Base-by-base conservation (phyloP, 2,888 invertebrate genomes). In the Synergus gifuensis region DNA sequence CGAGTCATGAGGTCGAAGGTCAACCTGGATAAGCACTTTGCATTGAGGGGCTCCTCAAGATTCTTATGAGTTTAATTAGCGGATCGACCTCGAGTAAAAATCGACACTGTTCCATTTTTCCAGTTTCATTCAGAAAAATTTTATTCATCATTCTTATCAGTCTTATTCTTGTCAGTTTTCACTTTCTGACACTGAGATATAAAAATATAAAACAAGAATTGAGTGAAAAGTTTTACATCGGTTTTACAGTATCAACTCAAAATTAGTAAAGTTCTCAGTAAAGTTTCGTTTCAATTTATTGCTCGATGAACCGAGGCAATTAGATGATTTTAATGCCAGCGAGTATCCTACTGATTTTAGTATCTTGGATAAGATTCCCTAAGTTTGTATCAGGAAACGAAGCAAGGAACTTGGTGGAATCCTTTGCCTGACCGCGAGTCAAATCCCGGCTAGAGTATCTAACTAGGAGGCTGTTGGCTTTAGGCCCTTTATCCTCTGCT, bases 351-450 rank as follows among this genome's bases (percentile, higher is more conserved):
- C 18, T 58, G n/a, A 58, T 9, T 58, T 58, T 18, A 58, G n/a
- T 18, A 58, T 58, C 58, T 62, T 62, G 4, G 14, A 22, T 14
- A 28, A 36, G 49, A 36, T 36, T n/a, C 14, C 40, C 4, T 5
- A 8, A n/a, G 54, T 54, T 58, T 11, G 28, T 62, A 28, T 62
- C 12, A 54, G 11, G 54, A 73, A 73, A 49, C n/a, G n/a, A 73
- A 73, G 7, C 73, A 42, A 66, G 80, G 81, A 82, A 82, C 81
- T 84, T 84, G 82, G 82, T 67, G 76, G 80, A 83, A 88, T 85
- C 88, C 89, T 88, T 89, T 87, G 88, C 87, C 86, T 83, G 87
- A 89, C 88, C 89, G 85, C 88, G 87, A 87, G 88, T 88, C 87
- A 85, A 88, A 87, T 87, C 87, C 88, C 85, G 82, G 81, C 62